These are phyloP conservation scores for Xanthia togata DNA, from an alignment of 2,888 invertebrate genomes.

Conservation along the genomic window DNA sequence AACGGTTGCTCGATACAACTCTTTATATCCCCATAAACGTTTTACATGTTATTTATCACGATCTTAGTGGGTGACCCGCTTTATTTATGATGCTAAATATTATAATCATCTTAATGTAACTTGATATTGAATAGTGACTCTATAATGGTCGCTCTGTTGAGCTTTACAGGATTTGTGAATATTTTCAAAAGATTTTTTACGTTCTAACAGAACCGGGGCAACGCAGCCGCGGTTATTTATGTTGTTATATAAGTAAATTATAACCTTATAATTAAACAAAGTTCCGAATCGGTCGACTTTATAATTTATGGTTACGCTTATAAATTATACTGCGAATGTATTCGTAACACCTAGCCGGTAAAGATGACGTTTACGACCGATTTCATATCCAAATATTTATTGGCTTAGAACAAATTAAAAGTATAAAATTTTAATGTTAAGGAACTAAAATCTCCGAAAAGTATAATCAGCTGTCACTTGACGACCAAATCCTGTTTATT, in stretches of 20 bases:
- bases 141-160: constrained; percentile 1
- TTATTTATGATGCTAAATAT: constrained; percentile 67
- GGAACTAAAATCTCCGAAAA: constrained; percentile 54
- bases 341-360: constrained; percentile 77
- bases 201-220: not conserved
- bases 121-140: constrained; percentile 48
- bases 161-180: constrained; percentile 16
- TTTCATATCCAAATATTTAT: constrained; percentile 84
- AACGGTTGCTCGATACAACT: constrained; percentile 71
- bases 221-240: constrained; percentile 43
- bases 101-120: constrained; percentile 59
- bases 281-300: constrained; percentile 67
- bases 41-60: constrained; percentile 75
- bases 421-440: constrained; percentile 82
- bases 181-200: not conserved
- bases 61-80: constrained; percentile 71
- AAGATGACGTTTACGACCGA: constrained; percentile 80
- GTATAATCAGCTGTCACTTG: constrained; percentile 76
- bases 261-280: constrained; percentile 58
- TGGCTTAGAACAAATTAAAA: constrained; percentile 84
- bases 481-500: constrained; percentile 83
- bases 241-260: constrained; percentile 47
- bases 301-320: constrained; percentile 73
- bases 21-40: constrained; percentile 77
- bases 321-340: constrained; percentile 76